Evolutionary conservation across 2,888 invertebrate species (phyloP).

Genomic region (Eilema caniola): DNA sequence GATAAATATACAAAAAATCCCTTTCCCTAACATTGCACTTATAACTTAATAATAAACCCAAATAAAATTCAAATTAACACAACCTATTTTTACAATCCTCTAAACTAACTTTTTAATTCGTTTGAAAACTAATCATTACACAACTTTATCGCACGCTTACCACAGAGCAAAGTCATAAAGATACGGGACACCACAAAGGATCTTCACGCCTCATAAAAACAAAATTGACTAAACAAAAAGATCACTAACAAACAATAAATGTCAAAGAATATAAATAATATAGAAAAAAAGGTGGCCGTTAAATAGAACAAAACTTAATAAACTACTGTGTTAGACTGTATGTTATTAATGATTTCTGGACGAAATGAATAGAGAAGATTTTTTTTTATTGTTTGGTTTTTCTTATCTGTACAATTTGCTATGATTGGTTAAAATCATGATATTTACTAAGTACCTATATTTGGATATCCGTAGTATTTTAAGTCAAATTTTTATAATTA

Average conservation of each 20-base stretch:
- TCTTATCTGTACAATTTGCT: not conserved
- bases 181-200: slow-evolving; percentile 30
- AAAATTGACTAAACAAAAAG: slow-evolving; percentile 49
- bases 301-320: slow-evolving; percentile 56
- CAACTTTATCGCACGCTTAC: slow-evolving; percentile 37
- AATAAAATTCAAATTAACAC: slow-evolving; percentile 37
- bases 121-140: slow-evolving; percentile 38
- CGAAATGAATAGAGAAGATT: slow-evolving; percentile 19
- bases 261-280: slow-evolving; percentile 62
- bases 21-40: not conserved
- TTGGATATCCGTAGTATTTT: too few species aligned
- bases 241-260: slow-evolving; percentile 67
- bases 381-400: not conserved
- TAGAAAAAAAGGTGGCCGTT: slow-evolving; percentile 40
- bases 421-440: not conserved
- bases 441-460: too few species aligned
- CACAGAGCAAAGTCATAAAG: slow-evolving; percentile 40
- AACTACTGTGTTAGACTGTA: slow-evolving; percentile 48
- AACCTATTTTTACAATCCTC: slow-evolving; percentile 33
- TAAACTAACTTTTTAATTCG: slow-evolving; percentile 33
- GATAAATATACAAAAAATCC: too few species aligned
- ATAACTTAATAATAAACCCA: slow-evolving; percentile 14
- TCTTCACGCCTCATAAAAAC: slow-evolving; percentile 67
- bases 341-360: slow-evolving; percentile 31
- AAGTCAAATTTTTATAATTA: too few species aligned